A percentile compares a stretch with the other conserved stretches of the same genome.
Conservation (phyloP, 2,888 invertebrate species). For the Drepanosiphum platanoidis region DNA sequence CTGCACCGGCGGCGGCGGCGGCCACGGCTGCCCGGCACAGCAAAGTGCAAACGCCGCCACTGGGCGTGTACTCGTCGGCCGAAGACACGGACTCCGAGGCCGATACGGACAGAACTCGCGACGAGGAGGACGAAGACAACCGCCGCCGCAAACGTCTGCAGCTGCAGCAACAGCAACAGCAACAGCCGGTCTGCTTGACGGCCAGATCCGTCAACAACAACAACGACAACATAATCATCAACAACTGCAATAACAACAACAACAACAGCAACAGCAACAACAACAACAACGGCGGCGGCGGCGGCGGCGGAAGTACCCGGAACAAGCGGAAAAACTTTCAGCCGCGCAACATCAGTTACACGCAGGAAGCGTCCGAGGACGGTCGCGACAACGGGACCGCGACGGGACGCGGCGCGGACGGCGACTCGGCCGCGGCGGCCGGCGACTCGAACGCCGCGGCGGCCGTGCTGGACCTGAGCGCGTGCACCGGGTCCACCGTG, state of each 20-base stretch:
- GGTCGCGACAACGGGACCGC: constrained; percentile 64
- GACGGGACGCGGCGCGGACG: constrained; percentile 41
- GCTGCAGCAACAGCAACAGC: neutral
- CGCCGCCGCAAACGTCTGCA: neutral
- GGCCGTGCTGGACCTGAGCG: constrained; percentile 67
- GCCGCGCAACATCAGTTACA: constrained; percentile 75
- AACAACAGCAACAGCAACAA: constrained; percentile 53
- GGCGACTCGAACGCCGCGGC: constrained; percentile 64
- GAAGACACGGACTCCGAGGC: constrained; percentile 72
- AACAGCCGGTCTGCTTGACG: constrained; percentile 55
- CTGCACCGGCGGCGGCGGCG: constrained; percentile 61
- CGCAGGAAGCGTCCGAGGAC: constrained; percentile 59
- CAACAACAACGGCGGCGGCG: constrained; percentile 65
- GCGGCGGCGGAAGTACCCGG: constrained; percentile 73
- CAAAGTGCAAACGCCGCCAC: constrained; percentile 66
- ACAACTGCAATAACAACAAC: constrained; percentile 2
- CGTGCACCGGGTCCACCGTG: constrained; percentile 70
- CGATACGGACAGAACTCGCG: constrained; percentile 65
- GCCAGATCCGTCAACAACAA: constrained; percentile 30
- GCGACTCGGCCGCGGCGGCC: constrained; percentile 66
- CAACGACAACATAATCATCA: constrained; percentile 10
- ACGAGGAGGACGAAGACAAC: constrained; percentile 34
- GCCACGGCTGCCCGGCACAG: constrained; percentile 44
- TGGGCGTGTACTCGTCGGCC: constrained; percentile 73
- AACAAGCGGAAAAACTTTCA: constrained; percentile 84